Base-by-base conservation (phyloP, 2,888 invertebrate species). In the Dicyrtoma fusca region DNA sequence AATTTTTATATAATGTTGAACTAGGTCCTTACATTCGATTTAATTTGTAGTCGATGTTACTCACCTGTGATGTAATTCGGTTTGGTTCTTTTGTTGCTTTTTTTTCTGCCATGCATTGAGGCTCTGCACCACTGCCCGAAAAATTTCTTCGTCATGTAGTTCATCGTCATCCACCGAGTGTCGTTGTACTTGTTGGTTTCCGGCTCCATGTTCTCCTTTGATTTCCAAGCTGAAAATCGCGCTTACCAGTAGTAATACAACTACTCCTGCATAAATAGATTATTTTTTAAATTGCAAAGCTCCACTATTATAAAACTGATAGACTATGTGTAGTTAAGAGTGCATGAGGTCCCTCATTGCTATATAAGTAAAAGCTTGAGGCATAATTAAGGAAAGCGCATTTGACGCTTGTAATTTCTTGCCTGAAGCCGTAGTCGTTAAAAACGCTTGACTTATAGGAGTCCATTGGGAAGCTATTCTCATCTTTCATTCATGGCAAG, bases 71-170 rank as follows among this genome's bases (percentile, higher is more conserved):
- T 66, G 66, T 45, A n/a, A 14, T 17, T n/a, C 17, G 13, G 6
- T 62, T n/a, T n/a, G 8, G 14, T 25, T 53, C 23, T 68, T 70
- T 1, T 47, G 2, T 14, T 61, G 14, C 44, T 57, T 17, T 51
- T 23, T 47, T 4, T 84, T 83, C 80, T 89, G 87, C 91, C 91
- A 92, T 82, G 90, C 88, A 63, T 86, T 86, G 86, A 92, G 88
- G 71, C 92, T 92, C 59, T 87, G 85, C 70, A 89, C 87, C 53
- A 93, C 90, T 13, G 92, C 91, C 55, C 87, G 87, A 80, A 91
- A 87, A 61, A 92, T 87, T 83, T 90, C 88, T 1, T 87, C 87
- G 82, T 92, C 92, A 81, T 88, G 86, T 21, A 86, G 84, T 84
- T 92, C 92, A 84, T 92, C 92, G 44, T 79, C 79, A 25, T 79